Evolutionary conservation across 2,113 vertebrate genomes (phyloP), one percentile per base, ranked within the genome.

Genomic region (Pedionomus torquatus): DNA sequence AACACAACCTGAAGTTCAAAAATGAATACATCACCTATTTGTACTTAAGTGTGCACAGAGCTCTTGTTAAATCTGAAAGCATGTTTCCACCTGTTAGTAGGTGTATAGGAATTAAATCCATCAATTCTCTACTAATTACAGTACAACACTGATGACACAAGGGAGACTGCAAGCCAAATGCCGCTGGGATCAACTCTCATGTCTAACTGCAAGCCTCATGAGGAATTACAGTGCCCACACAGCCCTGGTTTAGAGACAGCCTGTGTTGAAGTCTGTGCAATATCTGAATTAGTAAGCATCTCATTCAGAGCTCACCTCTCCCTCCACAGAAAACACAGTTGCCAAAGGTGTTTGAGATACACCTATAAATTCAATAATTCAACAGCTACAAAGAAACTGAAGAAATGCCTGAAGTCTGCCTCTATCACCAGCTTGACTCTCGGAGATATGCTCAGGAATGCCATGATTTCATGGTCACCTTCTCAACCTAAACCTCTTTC

Each of bases 121-220:
- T 76, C 80, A 78, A 64, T 90, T 93, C 96, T 65, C 35, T 81
- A 80, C 90, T 90, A 92, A 92, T 94, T 89, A 87, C 85, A 88
- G 46, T 64, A 48, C 37, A 82, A 83, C 80, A 65, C n/a, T 65
- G 80, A 87, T 0, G 3, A 94, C 72, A 76, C 49, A 60, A 61
- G 35, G 11, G 57, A 84, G 83, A 76, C 64, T 70, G 37, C 16
- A 92, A 88, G 64, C 33, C 1, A 2, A 94, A 95, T 75, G 80
- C 69, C 83, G 75, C 64, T 37, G 88, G 77, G 88, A 94, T 30
- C 35, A 91, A 20, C 64, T 78, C 72, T 91, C 48, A 77, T 0
- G 2, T 75, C 48, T 75, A 71, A 87, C 72, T 82, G 35, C 44
- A 85, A 89, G 55, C 54, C 85, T 84, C 76, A 8, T 0, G 31